A percentile compares a stretch with the other conserved stretches of the same genome.
phyloP scores from a whole-genome alignment of 1,140 invertebrate genomes.

The Hypothenemus hampei region DNA sequence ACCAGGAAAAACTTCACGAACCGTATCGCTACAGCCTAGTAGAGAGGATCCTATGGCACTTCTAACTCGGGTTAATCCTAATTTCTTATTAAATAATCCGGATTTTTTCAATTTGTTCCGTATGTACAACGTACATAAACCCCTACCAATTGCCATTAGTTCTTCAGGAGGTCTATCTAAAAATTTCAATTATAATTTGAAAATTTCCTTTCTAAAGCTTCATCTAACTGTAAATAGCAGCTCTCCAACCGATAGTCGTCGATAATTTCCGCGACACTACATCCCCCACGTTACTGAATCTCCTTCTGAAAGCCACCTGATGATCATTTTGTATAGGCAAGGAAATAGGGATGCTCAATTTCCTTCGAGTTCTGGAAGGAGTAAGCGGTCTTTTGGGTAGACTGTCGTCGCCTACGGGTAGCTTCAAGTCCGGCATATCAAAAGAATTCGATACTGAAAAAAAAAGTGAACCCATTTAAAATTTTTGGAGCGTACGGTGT shows the following conservation, averaged over 20 bases:
- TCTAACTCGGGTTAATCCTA: slow-evolving; percentile 62
- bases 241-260: slow-evolving; percentile 64
- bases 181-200: neutral
- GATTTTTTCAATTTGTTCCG: slow-evolving; percentile 59
- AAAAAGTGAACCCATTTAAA: too few species aligned
- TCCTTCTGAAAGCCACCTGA: slow-evolving; percentile 38
- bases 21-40: slow-evolving; percentile 19
- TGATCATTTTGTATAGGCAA: slow-evolving; percentile 34
- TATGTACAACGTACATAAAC: slow-evolving; percentile 61
- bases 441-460: too few species aligned
- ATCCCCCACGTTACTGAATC: slow-evolving; percentile 67
- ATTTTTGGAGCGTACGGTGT: too few species aligned
- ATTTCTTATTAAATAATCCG: slow-evolving; percentile 61
- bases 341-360: slow-evolving; percentile 54
- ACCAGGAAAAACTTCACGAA: slow-evolving; percentile 32
- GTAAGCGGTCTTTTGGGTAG: slow-evolving; percentile 3
- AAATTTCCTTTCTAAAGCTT: neutral
- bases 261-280: slow-evolving; percentile 64
- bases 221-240: slow-evolving; percentile 34
- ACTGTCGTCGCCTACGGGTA: too few species aligned
- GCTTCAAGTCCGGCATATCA: too few species aligned
- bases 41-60: slow-evolving; percentile 54
- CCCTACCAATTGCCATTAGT: slow-evolving; percentile 52
- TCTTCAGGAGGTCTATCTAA: slow-evolving; percentile 51
- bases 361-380: slow-evolving; percentile 31